Percentiles rank a stretch among this genome's conserved stretches.
Evolutionary conservation across 1,140 invertebrate genomes (phyloP).

Genomic region (Aphelinus certus): DNA sequence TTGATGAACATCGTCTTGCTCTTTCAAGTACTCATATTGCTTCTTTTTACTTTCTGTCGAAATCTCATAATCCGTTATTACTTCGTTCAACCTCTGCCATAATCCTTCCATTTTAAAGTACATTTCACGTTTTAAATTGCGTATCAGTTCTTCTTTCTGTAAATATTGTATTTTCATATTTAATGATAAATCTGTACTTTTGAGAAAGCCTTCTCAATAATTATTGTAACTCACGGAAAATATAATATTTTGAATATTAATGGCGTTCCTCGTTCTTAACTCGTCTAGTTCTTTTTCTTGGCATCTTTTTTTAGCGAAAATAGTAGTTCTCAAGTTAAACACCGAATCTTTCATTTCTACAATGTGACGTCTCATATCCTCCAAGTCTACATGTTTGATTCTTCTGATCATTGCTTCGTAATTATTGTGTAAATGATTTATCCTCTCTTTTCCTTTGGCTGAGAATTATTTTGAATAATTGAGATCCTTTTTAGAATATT

Average conservation of each 20-base stretch:
- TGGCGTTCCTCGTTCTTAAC: conserved; percentile 52
- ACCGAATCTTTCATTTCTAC: conserved; percentile 42
- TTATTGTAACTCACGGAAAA: conserved; percentile 49
- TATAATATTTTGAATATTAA: conserved; percentile 52
- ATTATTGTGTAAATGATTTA: conserved; percentile 67
- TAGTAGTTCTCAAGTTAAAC: conserved; percentile 50
- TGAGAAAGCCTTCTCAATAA: too few relatives aligned
- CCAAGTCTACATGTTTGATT: conserved; percentile 44
- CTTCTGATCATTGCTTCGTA: conserved; percentile 63
- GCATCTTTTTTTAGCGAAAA: conserved; percentile 45
- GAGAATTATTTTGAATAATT: conserved; percentile 14
- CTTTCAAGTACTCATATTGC: conserved; percentile 61
- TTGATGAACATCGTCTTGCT: conserved; percentile 52
- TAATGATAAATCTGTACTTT: background rate
- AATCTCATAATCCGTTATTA: conserved; percentile 53
- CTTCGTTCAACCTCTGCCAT: conserved; percentile 49
- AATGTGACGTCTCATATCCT: conserved; percentile 47
- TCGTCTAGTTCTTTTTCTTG: conserved; percentile 47
- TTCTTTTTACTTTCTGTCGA: conserved; percentile 54
- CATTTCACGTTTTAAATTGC: conserved; percentile 41
- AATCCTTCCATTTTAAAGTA: conserved; percentile 48
- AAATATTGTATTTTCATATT: too few relatives aligned
- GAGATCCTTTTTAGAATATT: too few relatives aligned
- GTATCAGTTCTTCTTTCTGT: conserved; percentile 52
- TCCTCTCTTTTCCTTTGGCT: conserved; percentile 63